Base-by-base conservation (phyloP, 1,140 invertebrate genomes). In the Chironomus striatipennis region DNA sequence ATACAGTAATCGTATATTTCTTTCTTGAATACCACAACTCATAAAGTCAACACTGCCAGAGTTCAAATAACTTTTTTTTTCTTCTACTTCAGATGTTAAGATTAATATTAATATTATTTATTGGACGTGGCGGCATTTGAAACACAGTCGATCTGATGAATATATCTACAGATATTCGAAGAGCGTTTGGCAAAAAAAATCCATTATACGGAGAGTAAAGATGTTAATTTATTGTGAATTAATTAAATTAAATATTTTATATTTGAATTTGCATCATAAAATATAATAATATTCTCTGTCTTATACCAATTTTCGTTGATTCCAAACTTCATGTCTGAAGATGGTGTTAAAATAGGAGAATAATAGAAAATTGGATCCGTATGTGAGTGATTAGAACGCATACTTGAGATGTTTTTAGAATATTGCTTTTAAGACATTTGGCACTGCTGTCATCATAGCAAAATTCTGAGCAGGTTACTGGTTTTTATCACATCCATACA, bases 221-320 rank as follows among this genome's bases (percentile, higher is more conserved):
- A 20, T 70, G 65, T 70, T 70, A 70, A 70, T 70, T 70, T 70
- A 70, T 70, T 70, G 20, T 18, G 65, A 70, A 70, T 70, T 70
- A 70, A 70, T 70, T 70, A 20, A 70, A 21, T 21, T 21, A 17
- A 70, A 57, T 57, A n/a, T 47, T 47, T 47, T 47, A n/a, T n/a
- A n/a, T 57, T 57, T 57, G 47, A 57, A 57, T 57, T 57, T 57
- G 47, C 47, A 57, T 57, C 47, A 57, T 57, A 57, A 57, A 57
- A 15, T 57, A 57, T 57, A 12, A 5, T 15, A 57, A 12, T 57
- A 57, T 57, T 57, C n/a, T n/a, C n/a, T 57, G 47, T 15, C n/a
- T n/a, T 57, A 57, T 57, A 57, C 4, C 47, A 57, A 57, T 57
- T 57, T 57, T 57, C 47, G 47, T 57, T 57, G n/a, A 5, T 57